A percentile compares a stretch with the other conserved stretches of the same genome.
phyloP scores from a whole-genome alignment of 1,140 invertebrate species.

The Lepidurus arcticus region DNA sequence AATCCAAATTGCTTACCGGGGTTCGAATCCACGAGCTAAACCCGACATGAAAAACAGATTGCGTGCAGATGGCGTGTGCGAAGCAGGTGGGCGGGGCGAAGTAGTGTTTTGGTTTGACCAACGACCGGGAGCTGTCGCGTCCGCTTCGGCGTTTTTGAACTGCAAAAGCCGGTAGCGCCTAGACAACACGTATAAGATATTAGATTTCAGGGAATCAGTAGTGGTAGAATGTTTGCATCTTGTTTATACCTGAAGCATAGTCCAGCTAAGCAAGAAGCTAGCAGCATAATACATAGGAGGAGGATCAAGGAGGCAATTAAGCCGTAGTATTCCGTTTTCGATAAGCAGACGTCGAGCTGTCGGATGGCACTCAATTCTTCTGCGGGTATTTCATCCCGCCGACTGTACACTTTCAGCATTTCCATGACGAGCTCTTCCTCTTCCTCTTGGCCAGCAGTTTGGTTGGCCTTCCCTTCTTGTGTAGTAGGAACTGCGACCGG shows the following conservation, averaged over 20 bases:
- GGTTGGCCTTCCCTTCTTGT: constrained; percentile 23
- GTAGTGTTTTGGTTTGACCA: constrained; percentile 31
- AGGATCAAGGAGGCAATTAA: constrained; percentile 64
- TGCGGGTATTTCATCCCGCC: constrained; percentile 62
- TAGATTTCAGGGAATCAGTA: background rate
- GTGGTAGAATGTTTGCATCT: background rate
- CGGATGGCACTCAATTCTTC: constrained; percentile 46
- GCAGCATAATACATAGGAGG: constrained; percentile 60
- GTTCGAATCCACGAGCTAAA: constrained; percentile 40
- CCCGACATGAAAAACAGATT: constrained; percentile 41
- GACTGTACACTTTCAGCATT: constrained; percentile 73
- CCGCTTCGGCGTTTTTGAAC: constrained; percentile 58
- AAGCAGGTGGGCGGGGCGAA: constrained; percentile 33
- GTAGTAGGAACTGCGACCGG: background rate
- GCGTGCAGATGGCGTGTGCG: constrained; percentile 34
- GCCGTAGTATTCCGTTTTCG: constrained; percentile 67
- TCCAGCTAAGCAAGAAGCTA: constrained; percentile 57
- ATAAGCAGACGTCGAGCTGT: constrained; percentile 60
- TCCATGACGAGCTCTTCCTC: constrained; percentile 67
- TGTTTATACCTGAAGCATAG: constrained; percentile 58
- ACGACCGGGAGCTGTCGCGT: constrained; percentile 42
- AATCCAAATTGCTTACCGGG: constrained; percentile 36
- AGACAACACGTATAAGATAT: constrained; percentile 29
- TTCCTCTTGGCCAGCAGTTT: constrained; percentile 43
- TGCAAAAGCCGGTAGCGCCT: constrained; percentile 63